Percentiles rank a stretch among this genome's conserved stretches.
Evolutionary conservation across 2,888 invertebrate genomes (phyloP).

Genomic region (Dichetophora obliterata): DNA sequence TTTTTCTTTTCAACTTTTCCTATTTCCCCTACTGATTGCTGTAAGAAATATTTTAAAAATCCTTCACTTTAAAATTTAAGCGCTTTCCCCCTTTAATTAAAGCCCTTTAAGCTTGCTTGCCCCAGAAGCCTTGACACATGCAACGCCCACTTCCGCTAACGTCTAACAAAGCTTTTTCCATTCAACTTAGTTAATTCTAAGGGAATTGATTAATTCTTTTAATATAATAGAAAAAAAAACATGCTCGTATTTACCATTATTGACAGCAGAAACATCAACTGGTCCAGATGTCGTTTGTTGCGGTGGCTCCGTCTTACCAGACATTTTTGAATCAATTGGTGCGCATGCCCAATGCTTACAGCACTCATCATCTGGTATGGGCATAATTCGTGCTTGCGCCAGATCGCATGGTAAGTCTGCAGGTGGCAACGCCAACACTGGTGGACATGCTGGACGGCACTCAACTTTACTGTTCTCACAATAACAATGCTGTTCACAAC

Average conservation of each 20-base stretch:
- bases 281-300: conserved; percentile 30
- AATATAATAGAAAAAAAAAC: conserved; percentile 2
- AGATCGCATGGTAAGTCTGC: conserved; percentile 80
- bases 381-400: conserved; percentile 75
- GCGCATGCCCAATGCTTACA: conserved; percentile 84
- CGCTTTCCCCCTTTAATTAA: too few relatives aligned
- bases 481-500: conserved; percentile 88
- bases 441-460: conserved; percentile 85
- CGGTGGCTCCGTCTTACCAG: conserved; percentile 33
- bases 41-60: too few relatives aligned
- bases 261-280: background rate
- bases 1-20: too few relatives aligned
- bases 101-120: background rate
- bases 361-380: conserved; percentile 83
- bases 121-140: background rate
- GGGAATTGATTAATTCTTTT: background rate
- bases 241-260: conserved; percentile 59
- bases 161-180: background rate
- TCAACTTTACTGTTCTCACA: conserved; percentile 90
- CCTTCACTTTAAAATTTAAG: too few relatives aligned
- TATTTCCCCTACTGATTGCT: too few relatives aligned
- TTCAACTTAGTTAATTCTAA: background rate
- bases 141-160: background rate
- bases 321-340: conserved; percentile 64
- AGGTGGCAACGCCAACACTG: conserved; percentile 83